Evolutionary conservation across 1,140 invertebrate species (phyloP), one percentile per base, ranked within the genome.

Genomic region (Panonychus citri): DNA sequence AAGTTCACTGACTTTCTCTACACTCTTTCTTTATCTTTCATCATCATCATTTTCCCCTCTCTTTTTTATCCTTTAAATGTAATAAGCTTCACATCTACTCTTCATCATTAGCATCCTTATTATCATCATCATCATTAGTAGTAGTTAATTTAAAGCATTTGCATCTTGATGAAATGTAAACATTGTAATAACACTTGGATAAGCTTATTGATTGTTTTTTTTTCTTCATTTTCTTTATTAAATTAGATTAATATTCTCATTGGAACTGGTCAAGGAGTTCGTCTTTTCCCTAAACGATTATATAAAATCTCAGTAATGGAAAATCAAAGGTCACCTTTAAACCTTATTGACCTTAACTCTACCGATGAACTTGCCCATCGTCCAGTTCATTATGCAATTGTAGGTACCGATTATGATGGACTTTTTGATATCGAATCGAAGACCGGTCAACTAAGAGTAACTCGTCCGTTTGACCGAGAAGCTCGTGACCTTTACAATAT

Each of bases 251-350:
- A 66, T 48, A 65, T 67, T 28, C 57, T 67, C 27, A 63, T 67
- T 15, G 64, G 66, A 17, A 67, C 64, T 19, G 66, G 66, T 8
- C 66, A 67, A 27, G 66, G 66, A 2, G 65, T 67, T 1, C 40
- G 66, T 26, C 19, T 66, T 24, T 67, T 67, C 53, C 63, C 66
- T 1, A 55, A 58, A 50, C 62, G 66, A 12, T 26, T 66, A 3
- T 67, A 67, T 42, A 61, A 65, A 50, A 64, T 67, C 8, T 60
- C 57, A 4, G 62, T 67, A 5, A 56, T 59, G 27, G 66, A 67
- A 56, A 67, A 67, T 54, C 53, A 61, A 52, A 40, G 63, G 19
- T 58, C 66, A 24, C 66, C 66, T 15, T 26, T 60, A 24, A 43
- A 64, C 26, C 49, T 67, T 13, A 60, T 67, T 10, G 66, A 67